Conservation (phyloP, 1,140 invertebrate genomes). For the Melipona quadrifasciata region DNA sequence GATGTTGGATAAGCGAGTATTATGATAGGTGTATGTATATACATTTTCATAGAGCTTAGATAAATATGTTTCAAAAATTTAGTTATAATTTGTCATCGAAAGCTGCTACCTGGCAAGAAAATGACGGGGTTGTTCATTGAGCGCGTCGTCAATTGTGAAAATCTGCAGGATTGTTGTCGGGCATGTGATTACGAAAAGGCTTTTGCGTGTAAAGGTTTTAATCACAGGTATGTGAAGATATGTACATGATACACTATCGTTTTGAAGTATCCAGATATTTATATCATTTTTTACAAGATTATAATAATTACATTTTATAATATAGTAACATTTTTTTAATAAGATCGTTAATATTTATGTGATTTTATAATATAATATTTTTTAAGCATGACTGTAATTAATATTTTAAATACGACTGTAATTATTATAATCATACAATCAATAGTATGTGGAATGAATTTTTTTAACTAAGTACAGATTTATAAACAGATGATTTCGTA, state of each 20-base stretch:
- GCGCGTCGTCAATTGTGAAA: conserved; percentile 86
- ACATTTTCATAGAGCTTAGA: neutral
- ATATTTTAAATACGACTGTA: no score
- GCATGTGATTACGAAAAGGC: conserved; percentile 88
- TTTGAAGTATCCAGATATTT: neutral
- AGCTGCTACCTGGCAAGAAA: conserved; percentile 86
- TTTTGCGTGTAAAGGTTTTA: conserved; percentile 91
- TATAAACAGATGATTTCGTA: no score
- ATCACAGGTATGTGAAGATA: conserved; percentile 85
- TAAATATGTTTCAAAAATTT: conserved; percentile 50
- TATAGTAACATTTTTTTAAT: no score
- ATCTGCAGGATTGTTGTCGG: conserved; percentile 87
- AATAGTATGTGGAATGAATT: no score
- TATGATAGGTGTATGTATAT: neutral
- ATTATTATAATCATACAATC: no score
- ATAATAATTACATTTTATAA: no score
- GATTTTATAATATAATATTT: no score
- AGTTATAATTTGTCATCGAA: conserved; percentile 87
- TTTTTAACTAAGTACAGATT: no score
- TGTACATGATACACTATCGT: neutral
- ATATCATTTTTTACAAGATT: neutral
- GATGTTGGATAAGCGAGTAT: neutral
- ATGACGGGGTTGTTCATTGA: conserved; percentile 85
- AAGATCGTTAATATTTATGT: no score
- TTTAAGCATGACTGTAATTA: no score